Base-by-base conservation (phyloP, 2,797 vertebrate genomes). In the Hydrocynus forskahlii region DNA sequence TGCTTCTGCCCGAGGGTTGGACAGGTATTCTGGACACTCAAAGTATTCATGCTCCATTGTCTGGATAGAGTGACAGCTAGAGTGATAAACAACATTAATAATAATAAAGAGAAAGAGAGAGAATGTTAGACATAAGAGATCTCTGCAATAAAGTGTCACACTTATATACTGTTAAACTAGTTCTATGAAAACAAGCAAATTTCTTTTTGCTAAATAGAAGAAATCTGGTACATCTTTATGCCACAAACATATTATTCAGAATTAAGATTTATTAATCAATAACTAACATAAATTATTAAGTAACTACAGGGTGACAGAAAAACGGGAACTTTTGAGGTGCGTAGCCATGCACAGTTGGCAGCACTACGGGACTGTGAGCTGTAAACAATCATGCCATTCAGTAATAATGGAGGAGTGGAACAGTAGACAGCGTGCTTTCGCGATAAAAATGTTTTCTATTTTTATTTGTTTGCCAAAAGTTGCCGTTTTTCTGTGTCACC, bases 41-140 rank as follows among this genome's bases (percentile, higher is more conserved):
- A 96, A 99, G 92, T 96, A 97, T 86, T 97, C 97, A 52, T 95
- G 96, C 69, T 96, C 97, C 95, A 96, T 94, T 0, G 96, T 96
- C 88, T 97, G 97, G 89, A 99, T 96, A 86, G 97, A 98, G 76
- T 97, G 97, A 89, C 97, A 98, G 90, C 97, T 99, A 74, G 19
- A 66, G 16, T 68, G 0, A 72, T 5, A 25, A 25, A 59, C 25
- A 66, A 7, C 16, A 80, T 52, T 68, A 25, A 74, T 52, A 55
- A 16, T 52, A 52, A 52, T 52, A 70, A 55, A 69, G 14, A 52
- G 23, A 7, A 29, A 59, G 57, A 57, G 12, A 16, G 43, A 14
- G 7, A 45, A 35, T 48, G 59, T 52, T 66, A 35, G 21, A 7
- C 71, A 54, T 71, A 23, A 29, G 12, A 52, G 1, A 52, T 14